Evolutionary conservation across 2,113 vertebrate species (phyloP).

Genomic region (Hirundichthys speculiger): DNA sequence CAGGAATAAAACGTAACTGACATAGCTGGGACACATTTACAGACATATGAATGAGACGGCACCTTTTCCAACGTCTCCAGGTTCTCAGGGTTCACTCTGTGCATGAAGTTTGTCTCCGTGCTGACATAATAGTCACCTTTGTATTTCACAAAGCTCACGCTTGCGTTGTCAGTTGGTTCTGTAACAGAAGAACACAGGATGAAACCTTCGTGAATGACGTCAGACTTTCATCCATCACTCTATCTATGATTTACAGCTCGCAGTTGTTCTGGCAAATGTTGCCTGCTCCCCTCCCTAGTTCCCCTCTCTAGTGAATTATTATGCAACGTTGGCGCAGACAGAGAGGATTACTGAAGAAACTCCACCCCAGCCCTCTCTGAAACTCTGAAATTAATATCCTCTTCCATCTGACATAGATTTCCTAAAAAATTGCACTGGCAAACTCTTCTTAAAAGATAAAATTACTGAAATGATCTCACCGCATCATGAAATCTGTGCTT

Average conservation of each 20-base stretch:
- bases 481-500: too few relatives aligned
- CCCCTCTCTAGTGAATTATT: slow-evolving; percentile 7
- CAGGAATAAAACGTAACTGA: too few relatives aligned
- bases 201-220: neutral
- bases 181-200: slow-evolving; percentile 42
- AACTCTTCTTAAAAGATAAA: too few relatives aligned
- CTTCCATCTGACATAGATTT: neutral
- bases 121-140: slow-evolving; percentile 92
- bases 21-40: too few relatives aligned
- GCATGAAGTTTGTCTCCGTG: slow-evolving; percentile 88
- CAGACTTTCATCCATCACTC: neutral
- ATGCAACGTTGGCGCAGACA: slow-evolving; percentile 3
- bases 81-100: slow-evolving; percentile 87
- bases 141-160: slow-evolving; percentile 87
- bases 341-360: neutral
- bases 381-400: slow-evolving; percentile 1
- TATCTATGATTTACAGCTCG: neutral
- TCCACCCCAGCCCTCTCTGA: neutral
- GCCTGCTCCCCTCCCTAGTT: neutral
- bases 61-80: slow-evolving; percentile 90
- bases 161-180: slow-evolving; percentile 91
- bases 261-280: neutral
- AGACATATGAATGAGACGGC: slow-evolving; percentile 32
- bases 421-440: too few relatives aligned
- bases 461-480: too few relatives aligned